A percentile compares a stretch with the other conserved stretches of the same genome.
Evolutionary conservation across 2,113 vertebrate species (phyloP).

Genomic region (Phyllostomus discolor): DNA sequence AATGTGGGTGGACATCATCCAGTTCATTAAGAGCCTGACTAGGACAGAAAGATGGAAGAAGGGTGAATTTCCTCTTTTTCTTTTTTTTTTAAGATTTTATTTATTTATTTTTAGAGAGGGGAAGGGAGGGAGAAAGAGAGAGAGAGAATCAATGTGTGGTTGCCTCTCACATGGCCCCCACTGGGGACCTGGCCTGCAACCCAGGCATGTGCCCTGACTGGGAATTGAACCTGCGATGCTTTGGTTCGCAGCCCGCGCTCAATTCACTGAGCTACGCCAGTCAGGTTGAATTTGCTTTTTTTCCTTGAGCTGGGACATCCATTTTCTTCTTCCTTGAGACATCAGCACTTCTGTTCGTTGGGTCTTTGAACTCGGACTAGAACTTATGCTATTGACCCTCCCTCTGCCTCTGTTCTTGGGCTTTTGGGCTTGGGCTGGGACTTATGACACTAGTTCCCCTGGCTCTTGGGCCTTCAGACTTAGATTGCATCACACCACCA

Average conservation of each 20-base stretch:
- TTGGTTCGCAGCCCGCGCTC: too few relatives aligned
- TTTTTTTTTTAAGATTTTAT: background rate
- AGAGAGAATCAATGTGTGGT: too few relatives aligned
- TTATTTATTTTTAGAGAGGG: too few relatives aligned
- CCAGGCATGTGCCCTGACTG: too few relatives aligned
- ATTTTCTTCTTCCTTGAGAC: background rate
- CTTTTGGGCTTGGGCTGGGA: background rate
- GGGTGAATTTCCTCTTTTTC: background rate
- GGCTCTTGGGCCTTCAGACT: background rate
- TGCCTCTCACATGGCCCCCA: too few relatives aligned
- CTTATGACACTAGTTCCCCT: background rate
- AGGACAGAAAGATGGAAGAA: background rate
- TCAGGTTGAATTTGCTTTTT: background rate
- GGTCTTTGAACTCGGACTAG: background rate
- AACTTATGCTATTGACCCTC: background rate
- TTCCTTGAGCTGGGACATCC: background rate
- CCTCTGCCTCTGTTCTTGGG: background rate
- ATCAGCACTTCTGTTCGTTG: background rate
- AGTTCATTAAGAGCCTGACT: background rate
- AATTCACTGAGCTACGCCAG: too few relatives aligned
- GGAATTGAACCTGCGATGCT: too few relatives aligned
- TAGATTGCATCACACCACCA: background rate
- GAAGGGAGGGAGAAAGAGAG: too few relatives aligned
- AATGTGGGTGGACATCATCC: background rate
- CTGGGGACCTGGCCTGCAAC: too few relatives aligned